Conservation (phyloP, 2,888 invertebrate species). For the Lacanobia wlatinum region DNA sequence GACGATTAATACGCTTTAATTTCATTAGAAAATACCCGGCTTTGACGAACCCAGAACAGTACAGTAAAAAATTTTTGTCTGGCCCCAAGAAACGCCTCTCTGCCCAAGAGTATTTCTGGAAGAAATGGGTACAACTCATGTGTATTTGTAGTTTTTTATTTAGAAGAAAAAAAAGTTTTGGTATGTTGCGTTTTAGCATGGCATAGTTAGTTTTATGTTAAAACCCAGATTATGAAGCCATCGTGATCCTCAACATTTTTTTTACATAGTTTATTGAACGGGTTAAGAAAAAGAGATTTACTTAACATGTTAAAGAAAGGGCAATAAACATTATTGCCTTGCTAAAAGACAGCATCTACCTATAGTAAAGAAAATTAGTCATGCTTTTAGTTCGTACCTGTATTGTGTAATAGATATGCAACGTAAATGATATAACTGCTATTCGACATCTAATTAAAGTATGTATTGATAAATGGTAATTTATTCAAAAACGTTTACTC, state of each 20-base stretch:
- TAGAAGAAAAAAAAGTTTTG: neutral
- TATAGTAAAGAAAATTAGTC: constrained; percentile 9
- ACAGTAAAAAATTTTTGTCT: constrained; percentile 79
- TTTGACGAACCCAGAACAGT: constrained; percentile 75
- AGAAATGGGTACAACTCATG: constrained; percentile 83
- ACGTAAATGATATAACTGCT: neutral
- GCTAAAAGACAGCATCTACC: neutral
- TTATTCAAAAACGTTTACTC: constrained; percentile 22
- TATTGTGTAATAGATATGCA: constrained; percentile 19
- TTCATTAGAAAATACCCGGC: constrained; percentile 80
- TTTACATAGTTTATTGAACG: neutral
- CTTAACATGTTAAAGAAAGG: neutral
- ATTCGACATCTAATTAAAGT: constrained; percentile 9
- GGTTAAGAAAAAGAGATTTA: neutral
- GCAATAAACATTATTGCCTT: neutral
- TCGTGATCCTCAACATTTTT: neutral
- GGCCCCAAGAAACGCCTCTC: constrained; percentile 83
- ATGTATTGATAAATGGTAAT: constrained; percentile 25
- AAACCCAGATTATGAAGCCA: neutral
- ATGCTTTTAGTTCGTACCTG: neutral
- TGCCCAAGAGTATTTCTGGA: constrained; percentile 86
- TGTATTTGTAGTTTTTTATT: constrained; percentile 10
- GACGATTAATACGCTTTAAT: constrained; percentile 39
- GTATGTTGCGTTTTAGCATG: neutral
- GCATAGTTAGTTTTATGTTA: neutral